A percentile compares a stretch with the other conserved stretches of the same genome.
phyloP scores from a whole-genome alignment of 2,888 invertebrate species.

The Sesamia inferens region DNA sequence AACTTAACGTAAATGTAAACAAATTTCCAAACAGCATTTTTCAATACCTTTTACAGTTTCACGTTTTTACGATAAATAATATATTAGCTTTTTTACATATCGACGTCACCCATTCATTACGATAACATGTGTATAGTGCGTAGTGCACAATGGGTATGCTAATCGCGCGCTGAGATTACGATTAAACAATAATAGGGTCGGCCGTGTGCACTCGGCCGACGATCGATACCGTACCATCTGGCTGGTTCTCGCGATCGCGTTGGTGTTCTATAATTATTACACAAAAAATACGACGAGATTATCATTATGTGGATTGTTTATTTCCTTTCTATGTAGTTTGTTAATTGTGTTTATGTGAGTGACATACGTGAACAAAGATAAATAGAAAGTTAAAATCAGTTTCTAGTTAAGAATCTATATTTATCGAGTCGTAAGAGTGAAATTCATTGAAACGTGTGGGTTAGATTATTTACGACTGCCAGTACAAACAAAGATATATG shows the following conservation, averaged over 20 bases:
- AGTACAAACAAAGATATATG: constrained; percentile 24
- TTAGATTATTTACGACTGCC: constrained; percentile 42
- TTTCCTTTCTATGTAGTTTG: constrained; percentile 15
- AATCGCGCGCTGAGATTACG: constrained; percentile 84
- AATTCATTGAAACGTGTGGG: constrained; percentile 25
- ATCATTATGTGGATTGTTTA: constrained; percentile 36
- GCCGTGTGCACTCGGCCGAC: constrained; percentile 69
- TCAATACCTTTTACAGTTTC: constrained; percentile 22
- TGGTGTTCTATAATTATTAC: constrained; percentile 44
- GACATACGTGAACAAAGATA: background rate
- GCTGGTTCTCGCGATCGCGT: constrained; percentile 73
- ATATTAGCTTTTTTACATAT: constrained; percentile 57
- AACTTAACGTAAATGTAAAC: constrained; percentile 37
- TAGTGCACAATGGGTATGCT: constrained; percentile 85
- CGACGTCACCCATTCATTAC: constrained; percentile 79
- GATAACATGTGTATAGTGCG: constrained; percentile 78
- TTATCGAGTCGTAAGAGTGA: background rate
- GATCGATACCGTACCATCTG: constrained; percentile 85
- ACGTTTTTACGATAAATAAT: constrained; percentile 52
- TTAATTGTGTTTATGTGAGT: constrained; percentile 14
- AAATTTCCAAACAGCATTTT: constrained; percentile 19
- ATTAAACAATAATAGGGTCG: constrained; percentile 82
- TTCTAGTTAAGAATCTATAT: constrained; percentile 18
- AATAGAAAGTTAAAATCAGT: background rate
- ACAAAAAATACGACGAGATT: constrained; percentile 41